Evolutionary conservation across 2,113 vertebrate genomes (phyloP).

Genomic region (Pomatorhinus ruficollis): DNA sequence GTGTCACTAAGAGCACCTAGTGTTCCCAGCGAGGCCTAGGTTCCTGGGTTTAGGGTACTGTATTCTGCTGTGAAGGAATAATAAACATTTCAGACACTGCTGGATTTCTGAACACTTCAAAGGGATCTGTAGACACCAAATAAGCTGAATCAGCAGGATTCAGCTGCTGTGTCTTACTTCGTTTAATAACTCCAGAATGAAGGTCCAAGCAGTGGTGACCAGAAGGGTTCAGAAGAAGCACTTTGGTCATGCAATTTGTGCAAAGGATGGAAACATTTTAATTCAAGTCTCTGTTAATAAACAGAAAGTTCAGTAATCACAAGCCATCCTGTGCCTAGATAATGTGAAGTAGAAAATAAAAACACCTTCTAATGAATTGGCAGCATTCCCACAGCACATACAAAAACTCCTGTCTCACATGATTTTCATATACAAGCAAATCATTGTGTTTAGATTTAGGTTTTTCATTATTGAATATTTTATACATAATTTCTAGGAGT

Average conservation of each 20-base stretch:
- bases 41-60: not conserved
- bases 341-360: not conserved
- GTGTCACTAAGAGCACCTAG: not conserved
- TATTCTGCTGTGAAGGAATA: not conserved
- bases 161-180: not conserved
- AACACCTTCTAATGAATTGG: not conserved
- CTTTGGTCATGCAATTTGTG: not conserved
- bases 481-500: not conserved
- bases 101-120: not conserved
- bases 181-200: not conserved
- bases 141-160: not conserved
- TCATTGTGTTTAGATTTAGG: not conserved
- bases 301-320: not conserved
- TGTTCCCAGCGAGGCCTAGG: not conserved
- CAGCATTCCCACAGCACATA: not conserved
- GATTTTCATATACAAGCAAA: not conserved
- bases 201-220: not conserved
- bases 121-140: not conserved
- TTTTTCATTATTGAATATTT: not conserved
- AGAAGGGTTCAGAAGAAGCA: not conserved
- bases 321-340: not conserved
- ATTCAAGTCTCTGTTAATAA: not conserved
- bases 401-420: not conserved
- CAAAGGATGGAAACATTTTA: not conserved
- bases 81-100: not conserved